Evolutionary conservation across 2,113 vertebrate genomes (phyloP).

Genomic region (Caranx ignobilis): DNA sequence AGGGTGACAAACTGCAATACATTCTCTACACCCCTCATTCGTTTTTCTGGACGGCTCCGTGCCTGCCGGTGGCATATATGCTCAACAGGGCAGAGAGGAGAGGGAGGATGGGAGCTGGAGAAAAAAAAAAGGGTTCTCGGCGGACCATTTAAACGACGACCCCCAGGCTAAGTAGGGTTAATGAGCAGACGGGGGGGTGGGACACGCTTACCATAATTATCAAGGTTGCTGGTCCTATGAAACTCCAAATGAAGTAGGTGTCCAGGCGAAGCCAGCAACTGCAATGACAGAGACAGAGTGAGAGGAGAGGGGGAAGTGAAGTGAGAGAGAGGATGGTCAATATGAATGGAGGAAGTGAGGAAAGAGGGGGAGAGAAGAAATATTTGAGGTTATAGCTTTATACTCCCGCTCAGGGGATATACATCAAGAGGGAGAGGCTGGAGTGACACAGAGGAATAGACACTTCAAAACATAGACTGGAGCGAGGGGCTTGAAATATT

Average conservation of each 20-base stretch:
- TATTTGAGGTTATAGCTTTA: slow-evolving; percentile 76
- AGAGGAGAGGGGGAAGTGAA: slow-evolving; percentile 34
- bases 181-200: slow-evolving; percentile 77
- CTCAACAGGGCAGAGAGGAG: slow-evolving; percentile 81
- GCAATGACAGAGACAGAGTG: slow-evolving; percentile 83
- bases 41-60: slow-evolving; percentile 63
- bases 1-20: slow-evolving; percentile 67
- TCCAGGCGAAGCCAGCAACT: slow-evolving; percentile 99
- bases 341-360: slow-evolving; percentile 18
- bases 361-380: slow-evolving; percentile 16
- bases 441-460: slow-evolving; percentile 87
- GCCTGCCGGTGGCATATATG: slow-evolving; percentile 79
- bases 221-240: slow-evolving; percentile 99
- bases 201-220: slow-evolving; percentile 97
- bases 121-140: slow-evolving; percentile 60
- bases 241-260: slow-evolving; percentile 99
- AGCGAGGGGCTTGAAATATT: slow-evolving; percentile 86
- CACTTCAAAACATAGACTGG: slow-evolving; percentile 78
- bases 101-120: slow-evolving; percentile 57
- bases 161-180: slow-evolving; percentile 87
- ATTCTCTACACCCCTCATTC: slow-evolving; percentile 67
- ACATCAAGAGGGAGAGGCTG: slow-evolving; percentile 81
- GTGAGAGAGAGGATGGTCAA: slow-evolving; percentile 16
- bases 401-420: slow-evolving; percentile 78
- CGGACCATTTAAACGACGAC: slow-evolving; percentile 86